These are phyloP conservation scores for Alligator mississippiensis DNA, from an alignment of 2,113 vertebrate species.

Conservation along the genomic window DNA sequence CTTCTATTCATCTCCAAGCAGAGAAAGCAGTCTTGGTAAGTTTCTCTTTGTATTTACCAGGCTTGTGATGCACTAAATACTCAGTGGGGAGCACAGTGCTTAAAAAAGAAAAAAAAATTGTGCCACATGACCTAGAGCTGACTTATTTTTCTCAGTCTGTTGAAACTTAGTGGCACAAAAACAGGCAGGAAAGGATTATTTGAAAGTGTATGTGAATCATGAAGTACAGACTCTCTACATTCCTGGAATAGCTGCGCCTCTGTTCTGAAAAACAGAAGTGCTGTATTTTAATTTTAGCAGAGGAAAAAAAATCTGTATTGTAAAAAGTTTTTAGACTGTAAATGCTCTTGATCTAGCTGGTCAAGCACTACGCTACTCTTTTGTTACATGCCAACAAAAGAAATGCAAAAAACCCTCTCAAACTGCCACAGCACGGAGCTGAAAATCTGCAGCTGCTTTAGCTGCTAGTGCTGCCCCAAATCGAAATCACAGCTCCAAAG, in stretches of 20 bases:
- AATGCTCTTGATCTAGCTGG: neutral
- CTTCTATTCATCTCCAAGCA: too few relatives aligned
- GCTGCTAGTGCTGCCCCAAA: neutral
- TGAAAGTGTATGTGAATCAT: neutral
- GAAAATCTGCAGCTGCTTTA: slow-evolving; percentile 10
- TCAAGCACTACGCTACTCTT: neutral
- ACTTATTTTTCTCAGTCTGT: too few relatives aligned
- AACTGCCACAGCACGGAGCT: neutral
- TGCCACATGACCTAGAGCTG: neutral
- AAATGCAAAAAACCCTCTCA: neutral
- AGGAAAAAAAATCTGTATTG: neutral
- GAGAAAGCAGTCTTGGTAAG: neutral
- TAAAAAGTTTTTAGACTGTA: neutral
- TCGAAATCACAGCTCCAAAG: neutral
- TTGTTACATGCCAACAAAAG: neutral
- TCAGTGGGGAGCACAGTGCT: neutral
- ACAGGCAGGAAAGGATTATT: neutral
- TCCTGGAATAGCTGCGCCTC: neutral
- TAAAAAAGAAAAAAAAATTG: neutral
- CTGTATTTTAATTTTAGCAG: neutral
- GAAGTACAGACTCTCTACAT: neutral
- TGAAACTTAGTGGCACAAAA: neutral
- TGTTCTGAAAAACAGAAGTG: neutral
- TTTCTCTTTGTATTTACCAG: neutral
- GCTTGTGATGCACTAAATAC: neutral